Percentiles rank a stretch among this genome's conserved stretches.
These are phyloP conservation scores for Chalcosyrphus nemorum DNA, from an alignment of 2,888 invertebrate genomes.

Conservation along the genomic window DNA sequence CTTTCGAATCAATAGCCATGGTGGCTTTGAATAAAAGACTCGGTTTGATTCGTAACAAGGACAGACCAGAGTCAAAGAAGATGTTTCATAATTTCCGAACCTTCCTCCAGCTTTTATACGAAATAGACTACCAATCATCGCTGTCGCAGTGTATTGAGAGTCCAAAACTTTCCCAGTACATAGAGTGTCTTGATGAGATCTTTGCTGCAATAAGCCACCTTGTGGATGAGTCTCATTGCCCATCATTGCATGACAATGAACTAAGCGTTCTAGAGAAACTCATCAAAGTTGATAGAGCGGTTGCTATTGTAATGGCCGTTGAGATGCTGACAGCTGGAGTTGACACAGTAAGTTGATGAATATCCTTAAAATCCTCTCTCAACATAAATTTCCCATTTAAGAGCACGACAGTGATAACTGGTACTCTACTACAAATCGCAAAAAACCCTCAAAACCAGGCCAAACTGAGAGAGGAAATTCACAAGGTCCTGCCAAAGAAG, in stretches of 20 bases:
- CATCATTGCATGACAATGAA: too few species aligned
- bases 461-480: conserved; percentile 84
- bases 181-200: conserved; percentile 61
- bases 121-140: conserved; percentile 75
- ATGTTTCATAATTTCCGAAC: conserved; percentile 47
- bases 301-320: conserved; percentile 86
- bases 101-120: conserved; percentile 54
- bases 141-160: conserved; percentile 74
- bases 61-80: conserved; percentile 60
- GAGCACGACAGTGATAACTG: conserved; percentile 84
- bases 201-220: too few species aligned
- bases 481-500: conserved; percentile 81
- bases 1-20: conserved; percentile 82
- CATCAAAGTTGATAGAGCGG: conserved; percentile 84
- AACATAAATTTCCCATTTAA: too few species aligned
- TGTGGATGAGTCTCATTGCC: too few species aligned
- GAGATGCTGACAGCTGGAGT: conserved; percentile 89
- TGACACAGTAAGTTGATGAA: conserved; percentile 85
- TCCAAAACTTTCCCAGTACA: conserved; percentile 76
- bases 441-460: conserved; percentile 87
- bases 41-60: conserved; percentile 78
- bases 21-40: conserved; percentile 78
- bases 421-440: conserved; percentile 85
- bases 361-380: too few species aligned
- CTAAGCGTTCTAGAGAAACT: conserved; percentile 86